Conservation (phyloP, 1,140 invertebrate species). For the Trachelipus rathkii region DNA sequence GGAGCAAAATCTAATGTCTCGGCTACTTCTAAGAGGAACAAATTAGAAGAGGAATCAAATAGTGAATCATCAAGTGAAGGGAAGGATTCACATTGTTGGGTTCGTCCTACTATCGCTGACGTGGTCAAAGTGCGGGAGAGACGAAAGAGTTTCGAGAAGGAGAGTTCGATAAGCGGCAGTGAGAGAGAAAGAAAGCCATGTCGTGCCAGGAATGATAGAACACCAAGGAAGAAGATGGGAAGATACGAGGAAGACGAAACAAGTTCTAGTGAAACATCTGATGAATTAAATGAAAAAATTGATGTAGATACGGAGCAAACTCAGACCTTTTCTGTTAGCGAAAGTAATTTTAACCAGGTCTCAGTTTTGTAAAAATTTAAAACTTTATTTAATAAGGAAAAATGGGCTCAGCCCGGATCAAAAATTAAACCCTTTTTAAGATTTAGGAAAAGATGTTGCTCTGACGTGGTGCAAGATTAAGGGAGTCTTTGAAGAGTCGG, state of each 20-base stretch:
- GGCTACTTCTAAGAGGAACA: background rate
- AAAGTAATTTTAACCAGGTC: constrained; percentile 43
- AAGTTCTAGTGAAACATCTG: constrained; percentile 30
- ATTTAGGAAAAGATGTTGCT: too few relatives aligned
- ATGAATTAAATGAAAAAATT: constrained; percentile 41
- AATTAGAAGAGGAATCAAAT: constrained; percentile 12
- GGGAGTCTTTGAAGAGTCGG: too few relatives aligned
- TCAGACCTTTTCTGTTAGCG: constrained; percentile 40
- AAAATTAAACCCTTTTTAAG: too few relatives aligned
- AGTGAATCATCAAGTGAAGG: background rate
- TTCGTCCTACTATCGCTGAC: constrained; percentile 43
- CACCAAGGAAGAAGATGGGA: background rate
- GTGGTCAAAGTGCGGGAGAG: constrained; percentile 43
- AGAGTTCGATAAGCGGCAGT: constrained; percentile 30
- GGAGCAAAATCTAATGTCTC: background rate
- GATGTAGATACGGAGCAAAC: constrained; percentile 43
- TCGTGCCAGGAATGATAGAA: background rate
- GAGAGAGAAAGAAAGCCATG: constrained; percentile 23
- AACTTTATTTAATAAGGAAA: too few relatives aligned
- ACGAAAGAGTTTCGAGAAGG: constrained; percentile 39
- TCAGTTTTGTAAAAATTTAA: too few relatives aligned
- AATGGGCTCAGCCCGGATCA: too few relatives aligned
- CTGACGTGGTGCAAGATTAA: too few relatives aligned
- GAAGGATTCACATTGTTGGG: constrained; percentile 14
- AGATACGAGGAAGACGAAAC: constrained; percentile 3